Evolutionary conservation across 2,113 vertebrate species (phyloP).

Genomic region (Clarias gariepinus): DNA sequence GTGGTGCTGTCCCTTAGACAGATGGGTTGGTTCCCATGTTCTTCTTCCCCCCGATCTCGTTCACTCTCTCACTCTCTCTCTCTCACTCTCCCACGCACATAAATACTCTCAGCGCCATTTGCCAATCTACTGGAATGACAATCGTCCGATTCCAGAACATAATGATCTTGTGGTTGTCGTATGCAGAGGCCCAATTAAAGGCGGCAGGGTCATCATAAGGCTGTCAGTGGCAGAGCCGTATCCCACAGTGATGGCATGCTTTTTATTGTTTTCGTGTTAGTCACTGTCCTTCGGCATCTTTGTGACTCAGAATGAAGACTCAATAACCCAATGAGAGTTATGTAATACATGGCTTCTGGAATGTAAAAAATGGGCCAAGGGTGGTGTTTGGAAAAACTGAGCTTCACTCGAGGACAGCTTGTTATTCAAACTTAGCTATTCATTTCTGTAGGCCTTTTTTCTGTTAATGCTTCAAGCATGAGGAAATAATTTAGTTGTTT

Average conservation of each 20-base stretch:
- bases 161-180: conserved; percentile 25
- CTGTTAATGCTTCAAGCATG: not conserved
- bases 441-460: not conserved
- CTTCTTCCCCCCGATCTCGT: conserved; percentile 30
- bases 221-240: conserved; percentile 1
- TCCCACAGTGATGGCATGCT: conserved; percentile 39
- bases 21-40: conserved; percentile 62
- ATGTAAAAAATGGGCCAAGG: conserved; percentile 37
- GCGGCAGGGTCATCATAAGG: conserved; percentile 16
- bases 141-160: conserved; percentile 31
- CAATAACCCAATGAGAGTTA: conserved; percentile 24
- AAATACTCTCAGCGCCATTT: conserved; percentile 17
- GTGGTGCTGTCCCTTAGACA: conserved; percentile 52
- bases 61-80: conserved; percentile 33
- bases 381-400: conserved; percentile 24
- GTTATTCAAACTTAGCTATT: not conserved
- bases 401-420: not conserved
- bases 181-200: conserved; percentile 15
- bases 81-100: conserved; percentile 1
- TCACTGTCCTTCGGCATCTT: conserved; percentile 4
- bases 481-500: not conserved
- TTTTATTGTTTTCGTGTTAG: conserved; percentile 37
- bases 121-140: conserved; percentile 41
- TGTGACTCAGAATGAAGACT: conserved; percentile 28
- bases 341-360: conserved; percentile 36